phyloP scores from a whole-genome alignment of 2,797 vertebrate genomes.

The Leptoclinus maculatus region DNA sequence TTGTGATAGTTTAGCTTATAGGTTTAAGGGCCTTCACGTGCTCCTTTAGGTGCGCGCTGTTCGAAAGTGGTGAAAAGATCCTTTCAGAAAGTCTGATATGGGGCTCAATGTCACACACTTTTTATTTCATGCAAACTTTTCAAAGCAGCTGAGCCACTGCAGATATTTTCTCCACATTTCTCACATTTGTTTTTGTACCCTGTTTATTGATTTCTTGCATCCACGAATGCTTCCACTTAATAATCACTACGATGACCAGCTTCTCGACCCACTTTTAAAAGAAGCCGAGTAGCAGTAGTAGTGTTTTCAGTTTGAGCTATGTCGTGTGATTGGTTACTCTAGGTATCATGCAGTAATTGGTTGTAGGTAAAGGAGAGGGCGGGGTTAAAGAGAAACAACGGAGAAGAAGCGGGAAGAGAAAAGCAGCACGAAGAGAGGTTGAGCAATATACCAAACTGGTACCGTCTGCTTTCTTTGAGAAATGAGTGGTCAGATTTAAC shows the following conservation, averaged over 20 bases:
- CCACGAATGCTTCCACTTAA: background rate
- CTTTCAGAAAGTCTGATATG: background rate
- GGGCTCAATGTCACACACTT: background rate
- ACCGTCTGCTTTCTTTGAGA: no score
- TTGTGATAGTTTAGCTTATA: slow-evolving; percentile 14
- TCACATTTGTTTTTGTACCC: background rate
- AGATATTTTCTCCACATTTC: background rate
- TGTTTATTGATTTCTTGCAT: background rate
- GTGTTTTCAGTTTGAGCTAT: no score
- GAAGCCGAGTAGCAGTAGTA: background rate
- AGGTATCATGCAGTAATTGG: no score
- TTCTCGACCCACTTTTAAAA: background rate
- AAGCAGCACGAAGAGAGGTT: no score
- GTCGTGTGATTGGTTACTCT: no score
- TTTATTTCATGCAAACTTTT: background rate
- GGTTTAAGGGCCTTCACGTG: slow-evolving; percentile 25
- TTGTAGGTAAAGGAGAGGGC: no score
- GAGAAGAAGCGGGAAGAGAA: no score
- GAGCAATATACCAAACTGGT: no score
- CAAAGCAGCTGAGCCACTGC: background rate
- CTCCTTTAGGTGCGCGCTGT: background rate
- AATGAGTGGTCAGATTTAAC: no score
- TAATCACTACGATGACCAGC: background rate
- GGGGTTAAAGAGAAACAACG: no score
- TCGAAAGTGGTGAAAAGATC: background rate